phyloP scores from a whole-genome alignment of 2,113 vertebrate genomes.

The Gallinago paraguaiae region DNA sequence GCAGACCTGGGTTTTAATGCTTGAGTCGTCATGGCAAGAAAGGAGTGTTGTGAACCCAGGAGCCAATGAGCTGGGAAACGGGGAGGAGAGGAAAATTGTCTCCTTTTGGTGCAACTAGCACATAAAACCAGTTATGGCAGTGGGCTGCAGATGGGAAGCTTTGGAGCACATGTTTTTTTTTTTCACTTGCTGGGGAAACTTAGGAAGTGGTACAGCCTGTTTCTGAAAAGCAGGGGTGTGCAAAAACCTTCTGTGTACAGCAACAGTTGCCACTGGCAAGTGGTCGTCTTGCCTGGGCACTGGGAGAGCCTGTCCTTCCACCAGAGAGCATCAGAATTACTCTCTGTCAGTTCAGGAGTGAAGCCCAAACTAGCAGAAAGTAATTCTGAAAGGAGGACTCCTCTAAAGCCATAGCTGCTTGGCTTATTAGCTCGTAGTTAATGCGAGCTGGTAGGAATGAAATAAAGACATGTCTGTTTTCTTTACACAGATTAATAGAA shows the following conservation, averaged over 20 bases:
- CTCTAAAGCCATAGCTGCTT: background rate
- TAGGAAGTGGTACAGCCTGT: background rate
- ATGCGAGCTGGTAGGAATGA: background rate
- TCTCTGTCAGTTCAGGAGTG: background rate
- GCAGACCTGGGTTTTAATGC: background rate
- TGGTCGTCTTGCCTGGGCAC: background rate
- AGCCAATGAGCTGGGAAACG: background rate
- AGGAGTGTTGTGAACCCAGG: background rate
- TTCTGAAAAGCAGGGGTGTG: background rate
- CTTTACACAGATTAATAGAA: background rate
- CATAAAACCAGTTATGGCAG: fast-evolving
- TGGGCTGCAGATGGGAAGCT: background rate
- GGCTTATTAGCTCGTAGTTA: background rate
- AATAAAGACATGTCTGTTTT: background rate
- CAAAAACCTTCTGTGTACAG: background rate
- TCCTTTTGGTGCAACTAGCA: background rate
- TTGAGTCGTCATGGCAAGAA: background rate
- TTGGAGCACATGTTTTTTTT: background rate
- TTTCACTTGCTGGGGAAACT: background rate
- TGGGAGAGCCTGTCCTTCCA: background rate
- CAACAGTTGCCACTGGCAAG: background rate
- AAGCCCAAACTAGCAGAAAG: fast-evolving
- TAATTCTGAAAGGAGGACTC: background rate
- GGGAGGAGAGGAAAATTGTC: background rate
- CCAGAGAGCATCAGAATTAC: background rate